Evolutionary conservation across 2,113 vertebrate genomes (phyloP), one percentile per base, ranked within the genome.

Genomic region (Rutilus rutilus): DNA sequence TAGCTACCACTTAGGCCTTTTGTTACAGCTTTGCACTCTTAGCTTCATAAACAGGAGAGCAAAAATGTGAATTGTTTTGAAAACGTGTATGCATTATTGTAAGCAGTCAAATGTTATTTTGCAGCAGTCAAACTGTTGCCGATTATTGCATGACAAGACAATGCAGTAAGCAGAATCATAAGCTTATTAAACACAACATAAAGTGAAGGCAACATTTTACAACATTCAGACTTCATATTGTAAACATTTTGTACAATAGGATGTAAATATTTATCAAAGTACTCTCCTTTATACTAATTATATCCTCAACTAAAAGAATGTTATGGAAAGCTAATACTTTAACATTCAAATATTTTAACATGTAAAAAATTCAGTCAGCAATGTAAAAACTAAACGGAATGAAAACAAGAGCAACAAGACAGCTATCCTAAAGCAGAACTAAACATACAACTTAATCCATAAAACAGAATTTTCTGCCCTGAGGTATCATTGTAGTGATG

Each of bases 1-100:
- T 85, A 73, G 87, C 87, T 83, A 75, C 78, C 84, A 78, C 59
- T n/a, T 33, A 36, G 65, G 50, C 62, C n/a, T 52, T 75, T 79
- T 73, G 59, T 83, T 23, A 25, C 21, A 76, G 65, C 60, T 65
- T 30, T 57, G n/a, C 21, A 62, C 25, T 33, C 60, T 39, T 50
- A 54, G 77, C 27, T 52, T 59, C 39, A 75, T 30, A 52, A 81
- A 36, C 77, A 75, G 42, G 42, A 6, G 73, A 17, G 10, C 10
- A 14, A 78, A 69, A 59, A 19, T 25, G 25, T 23, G n/a, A 27
- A 27, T 11, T 11, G 6, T 71, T 10, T 39, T 21, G 6, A 19
- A 64, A 42, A 17, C 11, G 5, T 47, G 42, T 19, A n/a, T 62
- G 30, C 59, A 19, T 7, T 12, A 14, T 78, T 78, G 52, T 73